Evolutionary conservation across 2,888 invertebrate species (phyloP).

Genomic region (Scaeva pyrastri): DNA sequence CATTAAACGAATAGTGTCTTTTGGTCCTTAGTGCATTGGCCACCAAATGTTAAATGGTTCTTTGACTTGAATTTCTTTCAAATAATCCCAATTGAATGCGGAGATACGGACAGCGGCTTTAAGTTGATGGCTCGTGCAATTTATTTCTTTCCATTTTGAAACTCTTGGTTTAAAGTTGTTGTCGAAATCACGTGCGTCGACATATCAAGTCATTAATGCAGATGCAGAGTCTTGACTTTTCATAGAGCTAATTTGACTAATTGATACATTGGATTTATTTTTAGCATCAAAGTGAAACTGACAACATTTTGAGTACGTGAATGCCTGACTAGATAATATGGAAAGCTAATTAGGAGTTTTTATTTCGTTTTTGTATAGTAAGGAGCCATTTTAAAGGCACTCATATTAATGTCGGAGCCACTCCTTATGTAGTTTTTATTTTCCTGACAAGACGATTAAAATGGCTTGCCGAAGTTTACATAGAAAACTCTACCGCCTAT

Average conservation of each 20-base stretch:
- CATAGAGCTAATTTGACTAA: constrained; percentile 63
- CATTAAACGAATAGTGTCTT: constrained; percentile 41
- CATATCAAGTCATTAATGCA: constrained; percentile 51
- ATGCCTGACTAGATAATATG: constrained; percentile 37
- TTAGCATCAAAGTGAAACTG: constrained; percentile 29
- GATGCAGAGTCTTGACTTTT: constrained; percentile 27
- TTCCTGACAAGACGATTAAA: constrained; percentile 47
- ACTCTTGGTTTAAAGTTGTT: constrained; percentile 28
- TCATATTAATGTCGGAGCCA: constrained; percentile 43
- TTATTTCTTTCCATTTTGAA: constrained; percentile 36
- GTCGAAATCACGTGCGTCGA: constrained; percentile 51
- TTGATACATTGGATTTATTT: constrained; percentile 59
- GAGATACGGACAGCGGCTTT: background rate
- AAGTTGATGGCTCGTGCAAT: constrained; percentile 3
- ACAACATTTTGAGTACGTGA: constrained; percentile 16
- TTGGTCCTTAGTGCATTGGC: constrained; percentile 22
- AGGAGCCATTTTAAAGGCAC: constrained; percentile 20
- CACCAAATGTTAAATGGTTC: constrained; percentile 23
- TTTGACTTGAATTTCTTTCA: constrained; percentile 16
- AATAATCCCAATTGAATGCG: constrained; percentile 12
- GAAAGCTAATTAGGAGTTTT: constrained; percentile 54
- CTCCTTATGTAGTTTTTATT: constrained; percentile 45
- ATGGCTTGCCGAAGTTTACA: constrained; percentile 33
- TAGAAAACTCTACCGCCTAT: constrained; percentile 23
- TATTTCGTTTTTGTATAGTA: constrained; percentile 29